A percentile compares a stretch with the other conserved stretches of the same genome.
These are phyloP conservation scores for Cephus runcator DNA, from an alignment of 2,888 invertebrate genomes.

Conservation along the genomic window DNA sequence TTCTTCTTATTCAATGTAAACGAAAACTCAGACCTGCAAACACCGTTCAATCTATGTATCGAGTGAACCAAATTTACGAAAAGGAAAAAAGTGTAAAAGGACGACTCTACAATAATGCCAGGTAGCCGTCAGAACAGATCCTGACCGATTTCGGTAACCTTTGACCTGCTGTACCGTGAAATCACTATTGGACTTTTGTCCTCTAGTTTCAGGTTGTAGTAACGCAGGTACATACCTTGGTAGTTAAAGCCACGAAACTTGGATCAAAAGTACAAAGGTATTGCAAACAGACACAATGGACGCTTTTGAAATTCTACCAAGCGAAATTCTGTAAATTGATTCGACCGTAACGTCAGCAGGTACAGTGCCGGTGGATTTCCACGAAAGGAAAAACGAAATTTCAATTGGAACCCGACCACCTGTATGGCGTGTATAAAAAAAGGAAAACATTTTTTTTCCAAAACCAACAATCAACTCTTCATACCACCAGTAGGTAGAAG, in stretches of 20 bases:
- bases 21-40: neutral
- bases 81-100: neutral
- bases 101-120: neutral
- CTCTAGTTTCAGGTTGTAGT: neutral
- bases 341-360: neutral
- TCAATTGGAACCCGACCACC: neutral
- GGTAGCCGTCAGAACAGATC: neutral
- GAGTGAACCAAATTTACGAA: neutral
- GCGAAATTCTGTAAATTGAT: neutral
- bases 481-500: no score
- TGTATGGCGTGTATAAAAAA: neutral
- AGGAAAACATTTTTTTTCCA: neutral
- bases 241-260: neutral
- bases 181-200: neutral
- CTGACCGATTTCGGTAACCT: neutral
- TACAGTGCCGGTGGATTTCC: neutral
- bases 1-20: neutral
- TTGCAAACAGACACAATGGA: neutral
- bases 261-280: neutral
- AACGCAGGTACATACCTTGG: neutral
- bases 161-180: neutral
- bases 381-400: neutral
- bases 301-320: neutral
- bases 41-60: neutral
- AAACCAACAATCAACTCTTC: neutral